Evolutionary conservation across 2,888 invertebrate genomes (phyloP).

Genomic region (Drosophila colorata): DNA sequence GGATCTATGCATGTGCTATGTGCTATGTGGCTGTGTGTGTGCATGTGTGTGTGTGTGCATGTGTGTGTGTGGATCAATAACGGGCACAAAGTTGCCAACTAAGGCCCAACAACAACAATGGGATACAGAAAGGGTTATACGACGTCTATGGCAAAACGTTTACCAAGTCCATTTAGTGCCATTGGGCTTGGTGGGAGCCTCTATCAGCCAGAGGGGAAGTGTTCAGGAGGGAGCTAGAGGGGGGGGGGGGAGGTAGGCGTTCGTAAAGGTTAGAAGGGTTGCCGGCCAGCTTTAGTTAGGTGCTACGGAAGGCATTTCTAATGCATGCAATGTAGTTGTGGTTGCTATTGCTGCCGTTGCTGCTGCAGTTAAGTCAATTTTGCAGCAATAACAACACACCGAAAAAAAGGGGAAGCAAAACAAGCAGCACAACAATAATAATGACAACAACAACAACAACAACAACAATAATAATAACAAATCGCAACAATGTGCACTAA

Average conservation of each 20-base stretch:
- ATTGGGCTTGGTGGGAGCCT: constrained; percentile 6
- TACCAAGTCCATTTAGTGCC: constrained; percentile 60
- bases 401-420: constrained; percentile 19
- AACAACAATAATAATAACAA: constrained; percentile 41
- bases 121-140: constrained; percentile 52
- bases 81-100: constrained; percentile 71
- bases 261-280: constrained; percentile 2
- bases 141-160: constrained; percentile 59
- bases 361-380: constrained; percentile 74
- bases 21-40: constrained; percentile 41
- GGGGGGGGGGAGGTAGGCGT: too few relatives aligned
- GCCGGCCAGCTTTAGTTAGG: constrained; percentile 39
- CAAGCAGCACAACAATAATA: constrained; percentile 26
- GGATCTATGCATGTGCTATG: constrained; percentile 9
- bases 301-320: constrained; percentile 67
- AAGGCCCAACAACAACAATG: constrained; percentile 36
- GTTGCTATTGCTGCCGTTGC: constrained; percentile 34
- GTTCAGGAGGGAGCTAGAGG: too few relatives aligned
- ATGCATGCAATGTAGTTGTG: constrained; percentile 64
- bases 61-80: constrained; percentile 68
- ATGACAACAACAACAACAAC: constrained; percentile 33
- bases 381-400: constrained; percentile 45
- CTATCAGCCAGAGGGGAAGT: not conserved
- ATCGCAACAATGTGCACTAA: constrained; percentile 72
- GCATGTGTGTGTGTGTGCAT: constrained; percentile 32